These are phyloP conservation scores for Lagenorhynchus albirostris DNA, from an alignment of 2,113 vertebrate species.

Conservation along the genomic window DNA sequence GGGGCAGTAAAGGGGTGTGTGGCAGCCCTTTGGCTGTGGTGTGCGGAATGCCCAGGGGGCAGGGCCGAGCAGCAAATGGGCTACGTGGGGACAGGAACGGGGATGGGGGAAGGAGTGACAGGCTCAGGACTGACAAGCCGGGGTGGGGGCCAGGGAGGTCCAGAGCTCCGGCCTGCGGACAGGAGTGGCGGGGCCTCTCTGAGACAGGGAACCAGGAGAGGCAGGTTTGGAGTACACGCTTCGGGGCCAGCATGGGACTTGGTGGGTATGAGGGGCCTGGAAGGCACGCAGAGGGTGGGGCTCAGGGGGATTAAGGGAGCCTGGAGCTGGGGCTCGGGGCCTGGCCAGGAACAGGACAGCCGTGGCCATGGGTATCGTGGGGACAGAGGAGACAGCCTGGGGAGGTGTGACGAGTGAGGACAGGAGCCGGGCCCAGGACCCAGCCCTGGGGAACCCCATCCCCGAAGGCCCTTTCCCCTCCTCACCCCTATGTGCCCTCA, in stretches of 20 bases:
- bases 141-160: rapidly evolving
- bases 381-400: too few relatives aligned
- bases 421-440: background rate
- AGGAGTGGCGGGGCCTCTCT: background rate
- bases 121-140: background rate
- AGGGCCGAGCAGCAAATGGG: background rate
- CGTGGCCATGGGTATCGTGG: rapidly evolving
- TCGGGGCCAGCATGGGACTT: background rate
- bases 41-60: background rate
- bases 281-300: background rate
- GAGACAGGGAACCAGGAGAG: background rate
- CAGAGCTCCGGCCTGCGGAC: too few relatives aligned
- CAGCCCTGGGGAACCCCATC: too few relatives aligned
- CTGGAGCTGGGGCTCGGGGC: background rate
- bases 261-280: background rate
- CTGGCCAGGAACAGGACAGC: background rate
- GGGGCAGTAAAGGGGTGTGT: background rate
- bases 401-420: rapidly evolving
- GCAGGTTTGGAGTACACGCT: background rate
- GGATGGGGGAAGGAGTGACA: background rate
- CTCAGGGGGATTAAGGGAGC: too few relatives aligned
- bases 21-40: background rate
- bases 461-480: too few relatives aligned
- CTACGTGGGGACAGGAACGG: rapidly evolving
- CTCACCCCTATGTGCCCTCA: rapidly evolving